These are phyloP conservation scores for Taenioides sp. DNA, from an alignment of 2,797 vertebrate genomes.

Conservation along the genomic window DNA sequence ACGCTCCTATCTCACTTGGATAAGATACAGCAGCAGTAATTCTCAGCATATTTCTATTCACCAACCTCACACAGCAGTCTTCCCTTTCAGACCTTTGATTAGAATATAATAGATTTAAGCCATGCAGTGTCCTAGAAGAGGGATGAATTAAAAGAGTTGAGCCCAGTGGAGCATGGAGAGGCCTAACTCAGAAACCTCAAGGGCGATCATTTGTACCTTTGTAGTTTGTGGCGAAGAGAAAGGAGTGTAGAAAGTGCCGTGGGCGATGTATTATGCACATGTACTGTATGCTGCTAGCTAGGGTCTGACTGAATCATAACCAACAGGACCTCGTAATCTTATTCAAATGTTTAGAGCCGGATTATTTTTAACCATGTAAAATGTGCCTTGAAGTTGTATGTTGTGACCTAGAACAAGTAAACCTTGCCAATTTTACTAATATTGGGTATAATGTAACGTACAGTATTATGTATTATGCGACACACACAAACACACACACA, in stretches of 20 bases:
- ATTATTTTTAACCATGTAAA: not conserved
- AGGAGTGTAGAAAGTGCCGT: constrained; percentile 19
- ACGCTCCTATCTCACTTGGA: constrained; percentile 21
- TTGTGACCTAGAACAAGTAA: too few species aligned
- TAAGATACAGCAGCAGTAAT: constrained; percentile 35
- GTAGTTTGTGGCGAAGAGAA: constrained; percentile 32
- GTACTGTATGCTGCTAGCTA: not conserved
- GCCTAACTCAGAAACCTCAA: constrained; percentile 26
- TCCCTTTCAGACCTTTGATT: constrained; percentile 46
- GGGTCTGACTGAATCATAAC: not conserved
- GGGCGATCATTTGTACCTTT: constrained; percentile 30
- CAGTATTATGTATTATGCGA: too few species aligned
- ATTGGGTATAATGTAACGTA: too few species aligned
- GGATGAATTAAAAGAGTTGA: constrained; percentile 43
- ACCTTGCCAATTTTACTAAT: too few species aligned
- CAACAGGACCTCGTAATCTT: not conserved
- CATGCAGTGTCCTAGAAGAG: constrained; percentile 15
- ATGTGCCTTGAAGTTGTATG: not conserved
- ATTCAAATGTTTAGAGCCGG: not conserved
- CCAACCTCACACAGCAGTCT: constrained; percentile 43
- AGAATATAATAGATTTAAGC: constrained; percentile 43
- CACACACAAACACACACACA: too few species aligned
- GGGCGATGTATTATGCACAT: constrained; percentile 25
- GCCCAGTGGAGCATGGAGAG: constrained; percentile 24
- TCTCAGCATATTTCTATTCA: constrained; percentile 47